phyloP scores from a whole-genome alignment of 2,888 invertebrate species.

The Thereva unica region DNA sequence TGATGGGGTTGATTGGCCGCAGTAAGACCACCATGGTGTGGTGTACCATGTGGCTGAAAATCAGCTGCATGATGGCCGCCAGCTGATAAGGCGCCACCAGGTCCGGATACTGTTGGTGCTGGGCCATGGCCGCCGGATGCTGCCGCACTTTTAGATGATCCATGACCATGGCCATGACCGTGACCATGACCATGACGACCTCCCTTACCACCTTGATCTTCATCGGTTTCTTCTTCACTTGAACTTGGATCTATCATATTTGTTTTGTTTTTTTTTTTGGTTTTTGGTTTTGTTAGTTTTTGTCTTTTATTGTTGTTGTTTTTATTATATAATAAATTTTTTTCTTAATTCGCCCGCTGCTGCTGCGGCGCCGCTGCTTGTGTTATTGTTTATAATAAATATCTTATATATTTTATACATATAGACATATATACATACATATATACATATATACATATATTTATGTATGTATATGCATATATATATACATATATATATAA shows the following conservation, averaged over 20 bases:
- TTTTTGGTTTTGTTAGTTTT: neutral
- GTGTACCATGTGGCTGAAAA: conserved; percentile 46
- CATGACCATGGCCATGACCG: conserved; percentile 48
- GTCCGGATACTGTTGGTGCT: conserved; percentile 34
- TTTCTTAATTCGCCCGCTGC: neutral
- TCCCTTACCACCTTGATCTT: conserved; percentile 71
- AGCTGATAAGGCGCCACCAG: conserved; percentile 49
- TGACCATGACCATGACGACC: conserved; percentile 46
- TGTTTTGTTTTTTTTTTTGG: conserved; percentile 56
- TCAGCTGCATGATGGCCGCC: conserved; percentile 60
- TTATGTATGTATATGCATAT: too few relatives aligned
- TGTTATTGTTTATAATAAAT: too few relatives aligned
- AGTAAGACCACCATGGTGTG: conserved; percentile 51
- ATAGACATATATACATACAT: too few relatives aligned
- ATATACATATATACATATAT: too few relatives aligned
- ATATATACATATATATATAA: too few relatives aligned
- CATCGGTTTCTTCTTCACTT: conserved; percentile 93
- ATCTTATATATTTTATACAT: too few relatives aligned
- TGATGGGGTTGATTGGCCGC: conserved; percentile 37
- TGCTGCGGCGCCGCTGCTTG: too few relatives aligned
- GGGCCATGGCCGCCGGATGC: conserved; percentile 33
- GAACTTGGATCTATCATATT: conserved; percentile 98
- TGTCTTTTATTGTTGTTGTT: conserved; percentile 8
- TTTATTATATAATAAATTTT: neutral
- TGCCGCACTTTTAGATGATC: conserved; percentile 36